Evolutionary conservation across 1,140 invertebrate species (phyloP), one percentile per base, ranked within the genome.

Genomic region (Drosophila persimilis): DNA sequence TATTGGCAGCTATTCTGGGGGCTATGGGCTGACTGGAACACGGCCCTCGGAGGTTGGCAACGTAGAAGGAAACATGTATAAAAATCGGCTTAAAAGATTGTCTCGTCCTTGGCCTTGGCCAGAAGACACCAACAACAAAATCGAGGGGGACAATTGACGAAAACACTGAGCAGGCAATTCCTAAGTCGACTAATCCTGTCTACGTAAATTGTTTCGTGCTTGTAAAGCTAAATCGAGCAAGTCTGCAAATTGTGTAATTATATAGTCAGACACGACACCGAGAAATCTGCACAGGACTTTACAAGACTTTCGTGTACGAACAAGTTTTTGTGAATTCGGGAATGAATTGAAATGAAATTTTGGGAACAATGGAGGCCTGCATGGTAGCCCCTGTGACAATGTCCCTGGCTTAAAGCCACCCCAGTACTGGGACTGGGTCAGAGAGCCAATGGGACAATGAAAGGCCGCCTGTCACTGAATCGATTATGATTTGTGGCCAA

Each of bases 401-500:
- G 4, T 39, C 4, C 3, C 35, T 39, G 35, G 8, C 15, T 39
- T 45, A 15, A 44, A 52, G 24, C n/a, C 24, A 56, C 17, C 8
- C 13, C 9, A 26, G 29, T 26, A 35, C 29, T 31, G 8, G 1
- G 29, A 63, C 29, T 39, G 20, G 46, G 39, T 8, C 17, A 15
- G 8, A 17, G 39, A 65, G 31, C 3, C 35, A 39, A 47, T 15
- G 41, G 48, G 64, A 31, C 22, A 61, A 57, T 51, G 48, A 46
- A 39, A 56, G 57, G 45, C 31, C 50, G 50, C 61, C 44, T 76
- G 72, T 76, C 80, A 80, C 69, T 61, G 55, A 70, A 66, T 70
- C 73, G 65, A 85, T 85, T 85, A 73, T 80, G 67, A 80, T 85
- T 85, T 85, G 73, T 85, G 73, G 63, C 58, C 41, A 84, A 76